A percentile compares a stretch with the other conserved stretches of the same genome.
These are phyloP conservation scores for Oikopleura dioica DNA, from an alignment of 23 tunicate genomes.

Conservation along the genomic window DNA sequence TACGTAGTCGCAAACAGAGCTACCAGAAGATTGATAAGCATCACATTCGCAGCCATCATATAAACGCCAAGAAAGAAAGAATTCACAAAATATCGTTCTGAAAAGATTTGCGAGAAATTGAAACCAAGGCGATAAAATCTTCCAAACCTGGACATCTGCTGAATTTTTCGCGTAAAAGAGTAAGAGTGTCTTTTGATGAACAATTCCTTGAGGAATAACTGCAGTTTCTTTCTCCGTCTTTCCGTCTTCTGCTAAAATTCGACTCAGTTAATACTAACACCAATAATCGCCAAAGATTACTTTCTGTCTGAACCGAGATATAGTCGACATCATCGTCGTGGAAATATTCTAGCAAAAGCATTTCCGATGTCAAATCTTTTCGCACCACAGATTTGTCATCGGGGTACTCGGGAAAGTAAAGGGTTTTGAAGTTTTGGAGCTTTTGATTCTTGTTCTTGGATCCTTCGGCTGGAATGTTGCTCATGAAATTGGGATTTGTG, in stretches of 20 bases:
- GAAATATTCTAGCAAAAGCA: background rate
- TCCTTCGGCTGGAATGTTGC: background rate
- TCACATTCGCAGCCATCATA: background rate
- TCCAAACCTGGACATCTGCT: background rate
- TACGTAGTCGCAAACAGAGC: conserved; percentile 6
- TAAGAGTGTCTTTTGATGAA: background rate
- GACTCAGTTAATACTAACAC: background rate
- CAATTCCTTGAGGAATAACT: background rate
- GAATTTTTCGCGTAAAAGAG: background rate
- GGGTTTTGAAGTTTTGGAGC: background rate
- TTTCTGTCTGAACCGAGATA: background rate
- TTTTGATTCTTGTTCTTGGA: background rate
- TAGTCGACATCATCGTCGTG: background rate
- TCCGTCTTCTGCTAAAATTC: background rate
- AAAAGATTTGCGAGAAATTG: too few relatives aligned
- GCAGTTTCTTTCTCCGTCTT: background rate
- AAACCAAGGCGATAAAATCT: too few relatives aligned
- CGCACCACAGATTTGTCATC: background rate
- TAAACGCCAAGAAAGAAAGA: background rate
- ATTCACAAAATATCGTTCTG: background rate
- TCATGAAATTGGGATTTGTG: background rate
- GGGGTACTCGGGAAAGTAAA: too few relatives aligned
- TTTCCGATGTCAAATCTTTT: background rate
- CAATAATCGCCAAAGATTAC: background rate
- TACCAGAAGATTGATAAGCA: background rate